Evolutionary conservation across 2,888 invertebrate genomes (phyloP).

Genomic region (Drosophila mimetica): DNA sequence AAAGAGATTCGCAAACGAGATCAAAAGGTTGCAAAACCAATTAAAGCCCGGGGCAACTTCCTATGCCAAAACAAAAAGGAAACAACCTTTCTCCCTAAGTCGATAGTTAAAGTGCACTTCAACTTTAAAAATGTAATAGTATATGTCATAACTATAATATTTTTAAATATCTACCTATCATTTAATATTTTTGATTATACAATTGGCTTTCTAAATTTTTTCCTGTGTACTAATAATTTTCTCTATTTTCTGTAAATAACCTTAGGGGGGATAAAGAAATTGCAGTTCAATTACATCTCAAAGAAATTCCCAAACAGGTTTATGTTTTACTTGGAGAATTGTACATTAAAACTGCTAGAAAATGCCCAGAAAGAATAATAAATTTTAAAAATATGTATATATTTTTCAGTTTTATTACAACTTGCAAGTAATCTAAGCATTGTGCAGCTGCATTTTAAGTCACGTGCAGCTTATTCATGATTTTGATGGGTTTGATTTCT

Average conservation of each 20-base stretch:
- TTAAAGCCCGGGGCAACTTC: neutral
- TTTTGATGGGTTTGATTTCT: slow-evolving; percentile 1
- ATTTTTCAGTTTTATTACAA: neutral
- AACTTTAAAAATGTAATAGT: too few relatives aligned
- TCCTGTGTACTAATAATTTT: neutral
- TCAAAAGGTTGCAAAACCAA: neutral
- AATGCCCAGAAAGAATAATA: neutral
- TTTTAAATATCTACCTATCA: too few relatives aligned
- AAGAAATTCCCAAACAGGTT: slow-evolving; percentile 10
- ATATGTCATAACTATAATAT: too few relatives aligned
- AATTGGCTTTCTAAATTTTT: too few relatives aligned
- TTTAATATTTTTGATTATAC: too few relatives aligned
- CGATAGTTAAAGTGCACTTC: neutral
- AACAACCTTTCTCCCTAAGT: neutral
- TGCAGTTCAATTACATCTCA: slow-evolving; percentile 42
- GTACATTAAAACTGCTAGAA: neutral
- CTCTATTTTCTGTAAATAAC: neutral
- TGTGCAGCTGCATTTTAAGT: slow-evolving; percentile 34
- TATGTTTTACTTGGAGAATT: neutral
- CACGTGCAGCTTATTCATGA: slow-evolving; percentile 44
- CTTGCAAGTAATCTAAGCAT: slow-evolving; percentile 5
- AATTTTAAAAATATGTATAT: neutral
- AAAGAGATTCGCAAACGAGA: too few relatives aligned
- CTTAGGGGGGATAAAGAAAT: neutral
- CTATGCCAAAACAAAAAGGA: neutral